phyloP scores from a whole-genome alignment of 1,140 invertebrate genomes.

The Zelostemma sp. region DNA sequence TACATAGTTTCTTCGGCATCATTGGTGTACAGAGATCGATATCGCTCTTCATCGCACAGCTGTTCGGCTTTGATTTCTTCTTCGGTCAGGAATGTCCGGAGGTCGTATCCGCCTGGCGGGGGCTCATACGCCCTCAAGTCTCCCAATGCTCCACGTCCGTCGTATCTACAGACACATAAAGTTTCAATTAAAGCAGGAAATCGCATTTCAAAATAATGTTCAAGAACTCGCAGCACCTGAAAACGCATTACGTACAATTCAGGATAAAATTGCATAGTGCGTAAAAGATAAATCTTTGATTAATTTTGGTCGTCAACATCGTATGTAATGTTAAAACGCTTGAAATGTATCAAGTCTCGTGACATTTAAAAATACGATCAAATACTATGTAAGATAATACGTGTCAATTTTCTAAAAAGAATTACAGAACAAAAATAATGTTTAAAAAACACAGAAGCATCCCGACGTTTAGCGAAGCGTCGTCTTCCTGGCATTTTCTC shows the following conservation, averaged over 20 bases:
- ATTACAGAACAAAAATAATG: constrained; percentile 22
- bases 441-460: constrained; percentile 31
- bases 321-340: no score
- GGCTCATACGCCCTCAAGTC: constrained; percentile 82
- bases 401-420: constrained; percentile 15
- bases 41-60: constrained; percentile 91
- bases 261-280: constrained; percentile 36
- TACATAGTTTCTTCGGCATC: constrained; percentile 87
- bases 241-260: constrained; percentile 50
- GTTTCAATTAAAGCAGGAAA: constrained; percentile 52
- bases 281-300: constrained; percentile 2
- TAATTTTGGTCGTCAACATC: no score
- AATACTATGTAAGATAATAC: constrained; percentile 49
- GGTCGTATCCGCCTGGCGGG: constrained; percentile 79
- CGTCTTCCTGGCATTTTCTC: constrained; percentile 17
- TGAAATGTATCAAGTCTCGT: no score
- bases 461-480: constrained; percentile 25
- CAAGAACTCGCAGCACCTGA: constrained; percentile 55
- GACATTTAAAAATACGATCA: constrained; percentile 5
- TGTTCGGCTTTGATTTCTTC: constrained; percentile 87
- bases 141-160: constrained; percentile 89
- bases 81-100: constrained; percentile 77
- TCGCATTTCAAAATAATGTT: constrained; percentile 32
- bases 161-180: constrained; percentile 84
- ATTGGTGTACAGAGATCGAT: constrained; percentile 87